Evolutionary conservation across 2,888 invertebrate genomes (phyloP), one percentile per base, ranked within the genome.

Genomic region (Molorchus minor): DNA sequence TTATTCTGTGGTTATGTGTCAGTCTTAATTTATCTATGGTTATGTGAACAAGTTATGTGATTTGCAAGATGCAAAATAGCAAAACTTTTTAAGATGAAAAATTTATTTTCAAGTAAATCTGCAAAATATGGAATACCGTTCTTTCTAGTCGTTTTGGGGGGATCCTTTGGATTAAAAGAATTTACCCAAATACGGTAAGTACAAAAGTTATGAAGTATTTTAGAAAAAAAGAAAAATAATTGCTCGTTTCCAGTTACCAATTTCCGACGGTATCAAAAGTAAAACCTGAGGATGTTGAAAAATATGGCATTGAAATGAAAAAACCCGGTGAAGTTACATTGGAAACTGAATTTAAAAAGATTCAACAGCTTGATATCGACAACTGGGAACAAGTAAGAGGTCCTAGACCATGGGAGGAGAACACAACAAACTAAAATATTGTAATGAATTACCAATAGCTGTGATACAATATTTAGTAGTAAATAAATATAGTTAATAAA

Each of bases 311-410:
- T 8, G 72, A 80, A 60, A 85, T 88, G 84, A 89, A 90, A 70
- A 84, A 85, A 73, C 81, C 84, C 0, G 84, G 84, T 41, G 87
- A 89, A 74, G 88, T 90, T 0, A 90, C 92, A 0, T 76, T 94
- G 65, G 93, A 94, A 79, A 80, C 82, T 30, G 87, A 89, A 68
- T 93, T 85, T 82, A 89, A 92, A 67, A 89, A 90, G 79, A 83
- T 92, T 1, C 84, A 91, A 77, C 79, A 84, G 53, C 78, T 90
- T 33, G 90, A 95, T 76, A 87, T 92, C 67, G 89, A 93, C 65
- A 85, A 89, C 69, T 96, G 95, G 95, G 87, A 92, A 75, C 94
- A 94, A 75, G 87, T 88, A 65, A 83, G 95, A 70, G 93, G 93
- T 0, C 91, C 94, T 3, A 83, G 95, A 52, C 94, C 94, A 0